Percentiles rank a stretch among this genome's conserved stretches.
These are phyloP conservation scores for Dasypus novemcinctus DNA, from an alignment of 2,113 vertebrate species.

Conservation along the genomic window DNA sequence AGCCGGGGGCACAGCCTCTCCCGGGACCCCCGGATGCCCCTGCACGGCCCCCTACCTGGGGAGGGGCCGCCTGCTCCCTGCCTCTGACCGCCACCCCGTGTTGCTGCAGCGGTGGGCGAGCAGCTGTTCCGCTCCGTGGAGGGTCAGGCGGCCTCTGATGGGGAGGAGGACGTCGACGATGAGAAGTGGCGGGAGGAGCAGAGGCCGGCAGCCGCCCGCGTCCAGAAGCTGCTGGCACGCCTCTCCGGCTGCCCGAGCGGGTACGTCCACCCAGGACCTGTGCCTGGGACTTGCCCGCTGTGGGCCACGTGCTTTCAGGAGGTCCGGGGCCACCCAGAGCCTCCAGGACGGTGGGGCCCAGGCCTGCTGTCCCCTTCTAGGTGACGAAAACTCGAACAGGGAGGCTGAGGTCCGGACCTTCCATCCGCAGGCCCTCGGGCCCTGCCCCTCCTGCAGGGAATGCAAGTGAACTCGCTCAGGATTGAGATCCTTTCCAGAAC, in stretches of 20 bases:
- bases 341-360: background rate
- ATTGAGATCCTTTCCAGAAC: background rate
- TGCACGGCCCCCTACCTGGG: background rate
- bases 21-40: background rate
- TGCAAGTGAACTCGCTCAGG: no score
- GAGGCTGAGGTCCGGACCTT: background rate
- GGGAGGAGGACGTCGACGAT: conserved; percentile 91
- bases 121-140: conserved; percentile 93
- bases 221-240: conserved; percentile 80
- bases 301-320: background rate
- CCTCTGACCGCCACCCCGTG: background rate
- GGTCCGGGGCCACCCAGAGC: background rate
- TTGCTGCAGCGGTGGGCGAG: conserved; percentile 84
- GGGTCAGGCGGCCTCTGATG: conserved; percentile 94
- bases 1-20: no score
- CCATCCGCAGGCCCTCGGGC: no score
- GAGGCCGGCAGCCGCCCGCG: conserved; percentile 78
- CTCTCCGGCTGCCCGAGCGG: conserved; percentile 87
- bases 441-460: background rate
- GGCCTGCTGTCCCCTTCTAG: background rate
- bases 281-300: rapidly evolving
- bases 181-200: conserved; percentile 85
- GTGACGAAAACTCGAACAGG: rapidly evolving
- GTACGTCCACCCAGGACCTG: conserved; percentile 73
- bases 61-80: background rate